Percentiles rank a stretch among this genome's conserved stretches.
Conservation (phyloP, 35 echinoderm and acorn worm genomes). For the Lytechinus variegatus region DNA sequence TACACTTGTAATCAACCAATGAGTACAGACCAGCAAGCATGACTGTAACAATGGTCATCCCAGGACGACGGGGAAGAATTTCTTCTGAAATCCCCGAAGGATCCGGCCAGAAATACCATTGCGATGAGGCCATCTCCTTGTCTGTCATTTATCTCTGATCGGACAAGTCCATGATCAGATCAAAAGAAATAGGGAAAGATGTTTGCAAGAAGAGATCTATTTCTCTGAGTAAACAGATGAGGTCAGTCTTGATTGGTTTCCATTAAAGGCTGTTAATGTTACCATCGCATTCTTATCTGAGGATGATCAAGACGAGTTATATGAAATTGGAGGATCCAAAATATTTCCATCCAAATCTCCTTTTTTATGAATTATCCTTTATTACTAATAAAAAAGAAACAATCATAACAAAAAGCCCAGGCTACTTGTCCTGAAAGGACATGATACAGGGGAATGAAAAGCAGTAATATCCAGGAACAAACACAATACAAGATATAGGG, state of each 20-base stretch:
- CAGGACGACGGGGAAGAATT: neutral
- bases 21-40: neutral
- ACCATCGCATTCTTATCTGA: too few species aligned
- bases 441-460: too few species aligned
- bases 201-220: neutral
- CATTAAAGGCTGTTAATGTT: neutral
- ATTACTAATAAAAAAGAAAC: too few species aligned
- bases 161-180: neutral
- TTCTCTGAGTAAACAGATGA: neutral
- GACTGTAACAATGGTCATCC: neutral
- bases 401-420: too few species aligned
- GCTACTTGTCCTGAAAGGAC: too few species aligned
- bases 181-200: neutral
- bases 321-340: too few species aligned
- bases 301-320: too few species aligned
- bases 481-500: too few species aligned
- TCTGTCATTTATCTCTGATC: conserved; percentile 11
- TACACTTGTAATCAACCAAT: too few species aligned
- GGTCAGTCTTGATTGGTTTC: neutral
- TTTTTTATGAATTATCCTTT: too few species aligned
- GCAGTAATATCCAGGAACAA: too few species aligned
- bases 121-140: neutral
- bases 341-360: too few species aligned
- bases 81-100: neutral
- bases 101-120: neutral